Percentiles rank a stretch among this genome's conserved stretches.
Evolutionary conservation across 2,797 vertebrate species (phyloP).

Genomic region (Distichodus sexfasciatus): DNA sequence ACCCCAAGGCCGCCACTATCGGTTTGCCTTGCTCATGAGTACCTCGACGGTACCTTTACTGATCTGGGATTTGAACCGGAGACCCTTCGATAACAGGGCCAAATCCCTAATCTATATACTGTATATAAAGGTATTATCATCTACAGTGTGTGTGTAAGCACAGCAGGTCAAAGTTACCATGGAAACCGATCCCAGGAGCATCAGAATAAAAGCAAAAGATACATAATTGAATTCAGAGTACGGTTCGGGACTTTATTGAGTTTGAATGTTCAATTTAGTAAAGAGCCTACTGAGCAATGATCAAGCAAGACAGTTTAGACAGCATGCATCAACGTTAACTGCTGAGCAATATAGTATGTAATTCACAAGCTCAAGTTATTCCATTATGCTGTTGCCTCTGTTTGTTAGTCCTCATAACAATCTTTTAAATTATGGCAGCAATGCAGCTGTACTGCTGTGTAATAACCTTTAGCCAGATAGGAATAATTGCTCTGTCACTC

Average conservation of each 20-base stretch:
- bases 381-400: background rate
- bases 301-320: background rate
- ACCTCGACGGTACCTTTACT: no score
- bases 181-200: slow-evolving; percentile 41
- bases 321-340: background rate
- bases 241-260: slow-evolving; percentile 2
- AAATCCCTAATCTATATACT: no score
- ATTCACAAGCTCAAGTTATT: slow-evolving; percentile 16
- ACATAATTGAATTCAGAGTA: background rate
- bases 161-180: slow-evolving; percentile 56
- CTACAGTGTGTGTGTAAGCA: background rate
- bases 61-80: no score
- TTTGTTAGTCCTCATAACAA: background rate
- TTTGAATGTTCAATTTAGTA: slow-evolving; percentile 13
- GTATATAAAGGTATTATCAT: no score
- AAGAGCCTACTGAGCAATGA: background rate
- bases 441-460: slow-evolving; percentile 19
- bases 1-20: no score
- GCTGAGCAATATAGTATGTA: background rate
- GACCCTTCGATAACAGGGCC: no score
- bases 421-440: slow-evolving; percentile 18
- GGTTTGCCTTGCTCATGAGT: no score
- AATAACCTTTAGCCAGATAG: slow-evolving; percentile 14
- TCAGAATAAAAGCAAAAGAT: background rate
- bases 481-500: slow-evolving; percentile 28